These are phyloP conservation scores for Agrotis clavis DNA, from an alignment of 2,888 invertebrate genomes.

Conservation along the genomic window DNA sequence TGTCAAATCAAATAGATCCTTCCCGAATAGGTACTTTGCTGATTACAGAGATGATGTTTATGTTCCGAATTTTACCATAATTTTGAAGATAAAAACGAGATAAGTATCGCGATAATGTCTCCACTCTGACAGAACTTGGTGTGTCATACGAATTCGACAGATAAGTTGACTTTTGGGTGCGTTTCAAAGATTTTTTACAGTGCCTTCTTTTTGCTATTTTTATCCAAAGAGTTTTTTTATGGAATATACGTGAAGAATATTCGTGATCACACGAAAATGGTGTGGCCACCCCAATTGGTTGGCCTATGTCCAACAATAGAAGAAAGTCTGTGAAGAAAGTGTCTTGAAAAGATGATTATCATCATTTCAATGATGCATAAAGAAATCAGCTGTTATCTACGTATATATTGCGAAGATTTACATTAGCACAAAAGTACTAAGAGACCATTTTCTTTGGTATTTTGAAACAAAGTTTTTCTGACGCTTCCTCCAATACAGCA, in stretches of 20 bases:
- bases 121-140: not conserved
- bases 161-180: not conserved
- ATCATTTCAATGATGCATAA: no score
- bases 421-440: no score
- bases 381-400: no score
- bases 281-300: no score
- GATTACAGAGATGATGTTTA: not conserved
- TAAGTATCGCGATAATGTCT: not conserved
- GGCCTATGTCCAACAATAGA: no score
- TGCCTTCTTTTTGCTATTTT: conserved; percentile 1
- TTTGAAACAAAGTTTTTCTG: no score
- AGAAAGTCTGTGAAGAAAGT: no score
- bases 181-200: conserved; percentile 8
- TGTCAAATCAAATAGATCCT: not conserved
- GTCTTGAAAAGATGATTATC: no score
- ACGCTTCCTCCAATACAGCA: no score
- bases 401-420: no score
- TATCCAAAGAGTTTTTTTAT: not conserved
- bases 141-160: conserved; percentile 5
- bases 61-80: not conserved
- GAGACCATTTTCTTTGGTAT: no score
- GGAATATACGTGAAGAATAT: not conserved
- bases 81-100: not conserved
- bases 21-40: no score
- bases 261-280: not conserved